These are phyloP conservation scores for Cantharis rufa DNA, from an alignment of 2,888 invertebrate genomes.

Conservation along the genomic window DNA sequence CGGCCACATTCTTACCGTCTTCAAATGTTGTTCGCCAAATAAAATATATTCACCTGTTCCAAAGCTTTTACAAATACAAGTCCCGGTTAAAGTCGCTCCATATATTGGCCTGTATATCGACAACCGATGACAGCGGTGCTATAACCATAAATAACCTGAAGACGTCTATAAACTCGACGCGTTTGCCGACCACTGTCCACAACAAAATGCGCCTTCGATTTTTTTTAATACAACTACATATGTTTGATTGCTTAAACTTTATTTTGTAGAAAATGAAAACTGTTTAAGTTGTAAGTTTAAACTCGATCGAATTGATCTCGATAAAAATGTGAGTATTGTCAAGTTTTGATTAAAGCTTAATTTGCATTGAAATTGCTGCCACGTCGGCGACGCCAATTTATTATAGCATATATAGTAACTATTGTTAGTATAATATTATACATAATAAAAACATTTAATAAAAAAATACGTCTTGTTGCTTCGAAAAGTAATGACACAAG, in stretches of 20 bases:
- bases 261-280: neutral
- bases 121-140: conserved; percentile 40
- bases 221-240: neutral
- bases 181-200: conserved; percentile 25
- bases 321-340: neutral
- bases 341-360: neutral
- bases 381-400: neutral
- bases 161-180: conserved; percentile 31
- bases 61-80: conserved; percentile 38
- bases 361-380: neutral
- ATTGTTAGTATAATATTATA: neutral
- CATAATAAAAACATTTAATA: neutral
- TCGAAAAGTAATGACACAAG: conserved; percentile 20
- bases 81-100: conserved; percentile 35
- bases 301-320: too few species aligned
- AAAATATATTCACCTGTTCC: conserved; percentile 34
- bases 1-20: conserved; percentile 31
- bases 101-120: conserved; percentile 41
- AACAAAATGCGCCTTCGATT: neutral
- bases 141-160: conserved; percentile 39
- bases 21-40: conserved; percentile 34
- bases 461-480: conserved; percentile 11
- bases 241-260: neutral
- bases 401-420: neutral
- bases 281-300: neutral